These are phyloP conservation scores for Ormyrus labotus DNA, from an alignment of 2,888 invertebrate species.

Conservation along the genomic window DNA sequence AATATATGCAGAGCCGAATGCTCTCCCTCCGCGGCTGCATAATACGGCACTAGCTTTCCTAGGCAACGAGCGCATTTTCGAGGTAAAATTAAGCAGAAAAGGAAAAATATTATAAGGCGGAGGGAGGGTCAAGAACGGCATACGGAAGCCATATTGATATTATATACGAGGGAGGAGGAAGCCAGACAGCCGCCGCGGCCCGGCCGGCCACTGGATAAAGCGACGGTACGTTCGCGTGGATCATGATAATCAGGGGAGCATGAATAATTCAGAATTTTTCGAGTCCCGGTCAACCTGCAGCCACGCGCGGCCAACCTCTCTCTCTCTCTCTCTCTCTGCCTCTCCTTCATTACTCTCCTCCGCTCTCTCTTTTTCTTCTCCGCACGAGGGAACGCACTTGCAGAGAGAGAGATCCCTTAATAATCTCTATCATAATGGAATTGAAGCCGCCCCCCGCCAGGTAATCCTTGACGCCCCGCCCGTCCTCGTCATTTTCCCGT, in stretches of 20 bases:
- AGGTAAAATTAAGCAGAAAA: slow-evolving; percentile 29
- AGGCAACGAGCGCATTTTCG: slow-evolving; percentile 7
- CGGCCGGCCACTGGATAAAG: slow-evolving; percentile 57
- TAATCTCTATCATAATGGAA: slow-evolving; percentile 28
- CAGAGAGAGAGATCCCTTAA: slow-evolving; percentile 5
- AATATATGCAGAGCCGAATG: too few species aligned
- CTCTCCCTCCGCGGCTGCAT: background rate
- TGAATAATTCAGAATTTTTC: slow-evolving; percentile 69
- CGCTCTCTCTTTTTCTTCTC: background rate
- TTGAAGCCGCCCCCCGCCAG: background rate
- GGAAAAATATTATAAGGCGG: background rate
- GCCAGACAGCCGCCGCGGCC: slow-evolving; percentile 56
- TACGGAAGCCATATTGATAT: slow-evolving; percentile 66
- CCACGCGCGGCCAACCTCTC: slow-evolving; percentile 10
- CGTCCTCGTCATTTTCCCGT: background rate
- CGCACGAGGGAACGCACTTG: too few species aligned
- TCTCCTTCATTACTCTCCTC: slow-evolving; percentile 13
- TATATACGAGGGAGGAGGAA: slow-evolving; percentile 56
- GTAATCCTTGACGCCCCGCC: slow-evolving; percentile 10
- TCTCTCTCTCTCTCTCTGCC: background rate
- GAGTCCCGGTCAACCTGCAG: slow-evolving; percentile 16
- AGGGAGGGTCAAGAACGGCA: slow-evolving; percentile 44
- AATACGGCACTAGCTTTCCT: background rate
- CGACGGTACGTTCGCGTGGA: slow-evolving; percentile 62
- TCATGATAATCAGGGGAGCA: slow-evolving; percentile 66